Evolutionary conservation across 2,113 vertebrate genomes (phyloP).

Genomic region (Pseudolaguvia tuberculata): DNA sequence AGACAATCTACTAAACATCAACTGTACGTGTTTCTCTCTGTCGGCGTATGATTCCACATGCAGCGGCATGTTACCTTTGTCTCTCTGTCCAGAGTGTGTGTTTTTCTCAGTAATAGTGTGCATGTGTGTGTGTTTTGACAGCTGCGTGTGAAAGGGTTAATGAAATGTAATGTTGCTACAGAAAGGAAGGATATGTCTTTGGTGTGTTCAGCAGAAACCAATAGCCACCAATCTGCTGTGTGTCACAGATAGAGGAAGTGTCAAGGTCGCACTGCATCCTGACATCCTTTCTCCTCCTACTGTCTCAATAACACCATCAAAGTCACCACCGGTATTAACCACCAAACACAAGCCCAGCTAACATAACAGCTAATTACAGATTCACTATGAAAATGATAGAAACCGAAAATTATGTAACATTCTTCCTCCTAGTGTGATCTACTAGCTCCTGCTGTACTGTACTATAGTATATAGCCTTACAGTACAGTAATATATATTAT

Average conservation of each 20-base stretch:
- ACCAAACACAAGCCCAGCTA: too few relatives aligned
- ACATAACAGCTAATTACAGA: neutral
- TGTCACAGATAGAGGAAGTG: conserved; percentile 38
- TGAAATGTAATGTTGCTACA: neutral
- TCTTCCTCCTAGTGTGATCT: neutral
- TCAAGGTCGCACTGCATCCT: conserved; percentile 15
- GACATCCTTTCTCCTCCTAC: conserved; percentile 32
- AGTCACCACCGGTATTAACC: too few relatives aligned
- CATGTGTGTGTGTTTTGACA: neutral
- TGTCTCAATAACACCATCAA: neutral
- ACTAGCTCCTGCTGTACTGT: neutral
- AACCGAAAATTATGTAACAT: neutral
- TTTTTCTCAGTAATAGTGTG: neutral
- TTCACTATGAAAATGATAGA: neutral
- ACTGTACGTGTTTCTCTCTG: neutral
- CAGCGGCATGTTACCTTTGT: neutral
- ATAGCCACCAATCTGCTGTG: conserved; percentile 15
- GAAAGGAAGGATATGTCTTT: conserved; percentile 25
- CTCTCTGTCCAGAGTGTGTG: neutral
- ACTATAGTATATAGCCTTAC: neutral
- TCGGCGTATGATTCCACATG: neutral
- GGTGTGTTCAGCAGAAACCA: conserved; percentile 60
- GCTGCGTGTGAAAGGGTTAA: neutral
- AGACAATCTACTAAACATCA: neutral
- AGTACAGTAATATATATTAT: too few relatives aligned